Percentiles rank a stretch among this genome's conserved stretches.
Conservation (phyloP, 2,888 invertebrate species). For the Steromphala cineraria region DNA sequence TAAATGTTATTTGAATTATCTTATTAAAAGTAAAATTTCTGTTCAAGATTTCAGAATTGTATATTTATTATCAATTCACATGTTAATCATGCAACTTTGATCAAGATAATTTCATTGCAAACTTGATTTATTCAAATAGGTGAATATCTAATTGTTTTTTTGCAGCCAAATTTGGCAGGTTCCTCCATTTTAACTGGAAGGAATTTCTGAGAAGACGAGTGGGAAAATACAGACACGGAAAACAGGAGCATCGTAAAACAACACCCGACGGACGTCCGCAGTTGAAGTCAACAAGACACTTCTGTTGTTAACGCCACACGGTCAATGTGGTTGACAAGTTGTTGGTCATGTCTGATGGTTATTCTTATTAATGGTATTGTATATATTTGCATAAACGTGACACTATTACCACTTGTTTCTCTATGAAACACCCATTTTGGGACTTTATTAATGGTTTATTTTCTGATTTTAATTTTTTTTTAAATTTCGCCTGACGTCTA, state of each 20-base stretch:
- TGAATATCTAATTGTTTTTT: background rate
- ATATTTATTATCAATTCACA: background rate
- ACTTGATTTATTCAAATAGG: background rate
- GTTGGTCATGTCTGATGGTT: background rate
- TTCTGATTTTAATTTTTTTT: background rate
- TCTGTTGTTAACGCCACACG: background rate
- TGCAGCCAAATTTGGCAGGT: constrained; percentile 15
- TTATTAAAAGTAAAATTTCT: too few relatives aligned
- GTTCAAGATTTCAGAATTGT: background rate
- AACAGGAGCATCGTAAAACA: too few relatives aligned
- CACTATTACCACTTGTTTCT: background rate
- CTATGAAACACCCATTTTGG: constrained; percentile 14
- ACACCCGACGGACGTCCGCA: background rate
- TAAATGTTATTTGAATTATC: too few relatives aligned
- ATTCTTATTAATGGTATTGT: constrained; percentile 12
- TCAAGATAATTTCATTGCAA: background rate
- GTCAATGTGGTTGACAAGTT: too few relatives aligned
- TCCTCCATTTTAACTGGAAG: constrained; percentile 22
- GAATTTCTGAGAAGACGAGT: constrained; percentile 20
- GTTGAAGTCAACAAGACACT: background rate
- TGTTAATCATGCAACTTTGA: background rate
- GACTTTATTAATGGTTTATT: constrained; percentile 1
- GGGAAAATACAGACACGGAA: background rate
- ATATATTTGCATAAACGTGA: constrained; percentile 2
- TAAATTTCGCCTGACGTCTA: background rate